Evolutionary conservation across 2,113 vertebrate genomes (phyloP).

Genomic region (Hiodon alosoides): DNA sequence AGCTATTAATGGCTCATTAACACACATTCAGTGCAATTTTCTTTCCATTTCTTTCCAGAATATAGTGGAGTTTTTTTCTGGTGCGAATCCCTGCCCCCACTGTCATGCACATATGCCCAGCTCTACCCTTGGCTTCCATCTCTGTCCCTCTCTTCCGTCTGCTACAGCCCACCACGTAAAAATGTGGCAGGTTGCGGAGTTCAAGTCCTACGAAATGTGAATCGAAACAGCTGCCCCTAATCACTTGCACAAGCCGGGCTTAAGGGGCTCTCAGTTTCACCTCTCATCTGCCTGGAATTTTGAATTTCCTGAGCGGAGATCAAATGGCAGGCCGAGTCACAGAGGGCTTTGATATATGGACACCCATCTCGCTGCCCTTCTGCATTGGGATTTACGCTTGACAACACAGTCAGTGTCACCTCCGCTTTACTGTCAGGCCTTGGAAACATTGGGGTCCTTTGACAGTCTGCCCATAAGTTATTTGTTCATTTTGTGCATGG

Average conservation of each 20-base stretch:
- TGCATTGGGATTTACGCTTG: slow-evolving; percentile 68
- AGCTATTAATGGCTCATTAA: no score
- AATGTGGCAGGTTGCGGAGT: slow-evolving; percentile 70
- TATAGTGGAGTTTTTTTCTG: background rate
- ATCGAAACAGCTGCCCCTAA: slow-evolving; percentile 78
- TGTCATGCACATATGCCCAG: slow-evolving; percentile 18
- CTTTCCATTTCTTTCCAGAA: background rate
- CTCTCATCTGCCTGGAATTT: slow-evolving; percentile 78
- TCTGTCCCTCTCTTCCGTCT: slow-evolving; percentile 38
- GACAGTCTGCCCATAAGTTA: slow-evolving; percentile 64
- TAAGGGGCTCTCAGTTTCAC: slow-evolving; percentile 75
- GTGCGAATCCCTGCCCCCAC: background rate
- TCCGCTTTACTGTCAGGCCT: slow-evolving; percentile 50
- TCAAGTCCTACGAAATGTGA: slow-evolving; percentile 73
- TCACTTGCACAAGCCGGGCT: slow-evolving; percentile 67
- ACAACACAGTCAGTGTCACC: slow-evolving; percentile 73
- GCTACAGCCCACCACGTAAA: slow-evolving; percentile 53
- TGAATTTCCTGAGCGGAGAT: slow-evolving; percentile 72
- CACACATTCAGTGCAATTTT: background rate
- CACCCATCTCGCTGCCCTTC: slow-evolving; percentile 64
- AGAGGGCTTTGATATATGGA: slow-evolving; percentile 75
- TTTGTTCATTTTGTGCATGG: slow-evolving; percentile 71
- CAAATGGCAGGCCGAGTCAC: slow-evolving; percentile 69
- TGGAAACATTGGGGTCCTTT: slow-evolving; percentile 67
- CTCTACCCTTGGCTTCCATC: slow-evolving; percentile 36